Evolutionary conservation across 2,797 vertebrate genomes (phyloP).

Genomic region (Heterohyrax brucei): DNA sequence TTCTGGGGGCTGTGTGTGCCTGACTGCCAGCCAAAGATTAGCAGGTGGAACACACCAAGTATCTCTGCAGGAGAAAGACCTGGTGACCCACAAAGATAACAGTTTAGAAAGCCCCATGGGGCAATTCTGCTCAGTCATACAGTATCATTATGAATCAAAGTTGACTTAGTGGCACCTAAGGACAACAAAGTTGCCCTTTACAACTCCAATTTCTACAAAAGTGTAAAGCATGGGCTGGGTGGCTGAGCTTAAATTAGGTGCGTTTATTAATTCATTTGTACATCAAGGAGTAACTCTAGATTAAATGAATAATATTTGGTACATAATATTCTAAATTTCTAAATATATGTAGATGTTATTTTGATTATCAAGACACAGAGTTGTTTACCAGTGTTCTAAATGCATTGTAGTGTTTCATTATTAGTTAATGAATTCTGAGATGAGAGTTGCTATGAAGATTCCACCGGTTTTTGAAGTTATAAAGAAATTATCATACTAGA

Average conservation of each 20-base stretch:
- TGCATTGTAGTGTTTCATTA: neutral
- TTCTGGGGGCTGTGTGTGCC: no score
- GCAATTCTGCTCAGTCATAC: no score
- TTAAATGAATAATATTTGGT: neutral
- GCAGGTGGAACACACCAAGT: no score
- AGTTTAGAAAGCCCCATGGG: no score
- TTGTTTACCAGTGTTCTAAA: constrained; percentile 17
- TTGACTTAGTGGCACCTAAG: no score
- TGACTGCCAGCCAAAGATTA: no score
- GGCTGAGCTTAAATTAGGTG: neutral
- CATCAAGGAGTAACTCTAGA: neutral
- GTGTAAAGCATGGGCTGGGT: neutral
- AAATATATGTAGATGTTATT: neutral
- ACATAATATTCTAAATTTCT: neutral
- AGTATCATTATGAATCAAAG: no score
- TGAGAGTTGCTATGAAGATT: constrained; percentile 1
- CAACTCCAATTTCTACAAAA: neutral
- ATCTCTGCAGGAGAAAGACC: no score
- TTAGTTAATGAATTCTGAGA: constrained; percentile 6
- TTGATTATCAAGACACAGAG: constrained; percentile 24
- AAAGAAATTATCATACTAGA: neutral
- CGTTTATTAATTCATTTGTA: neutral
- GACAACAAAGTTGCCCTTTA: neutral
- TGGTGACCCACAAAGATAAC: no score
- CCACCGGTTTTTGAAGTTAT: neutral